Evolutionary conservation across 2,888 invertebrate genomes (phyloP).

Genomic region (Yponomeuta cagnagella): DNA sequence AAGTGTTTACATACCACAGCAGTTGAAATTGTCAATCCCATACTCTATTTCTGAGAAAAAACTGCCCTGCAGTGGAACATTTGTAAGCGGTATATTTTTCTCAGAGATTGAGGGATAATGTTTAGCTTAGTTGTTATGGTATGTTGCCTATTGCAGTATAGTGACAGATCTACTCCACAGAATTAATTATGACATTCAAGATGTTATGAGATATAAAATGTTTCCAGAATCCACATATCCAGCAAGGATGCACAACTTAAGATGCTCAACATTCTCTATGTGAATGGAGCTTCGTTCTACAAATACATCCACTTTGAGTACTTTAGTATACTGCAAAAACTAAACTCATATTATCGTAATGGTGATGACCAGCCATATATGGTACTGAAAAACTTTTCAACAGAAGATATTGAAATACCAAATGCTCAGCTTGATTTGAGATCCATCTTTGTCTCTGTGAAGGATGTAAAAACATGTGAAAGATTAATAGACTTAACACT

Average conservation of each 20-base stretch:
- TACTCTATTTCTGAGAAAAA: too few relatives aligned
- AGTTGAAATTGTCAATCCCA: too few relatives aligned
- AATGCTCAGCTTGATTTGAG: conserved; percentile 56
- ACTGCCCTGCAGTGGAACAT: too few relatives aligned
- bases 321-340: conserved; percentile 47
- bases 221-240: conserved; percentile 65
- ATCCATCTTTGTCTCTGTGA: conserved; percentile 55
- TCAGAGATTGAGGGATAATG: too few relatives aligned
- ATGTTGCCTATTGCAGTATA: too few relatives aligned
- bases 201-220: conserved; percentile 10
- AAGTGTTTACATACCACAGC: too few relatives aligned
- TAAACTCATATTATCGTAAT: conserved; percentile 60
- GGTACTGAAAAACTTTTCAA: conserved; percentile 60
- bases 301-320: conserved; percentile 67
- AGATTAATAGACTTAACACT: conserved; percentile 48
- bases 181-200: too few relatives aligned
- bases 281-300: conserved; percentile 69
- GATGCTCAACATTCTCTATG: conserved; percentile 69
- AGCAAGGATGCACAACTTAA: conserved; percentile 74
- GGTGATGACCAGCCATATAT: conserved; percentile 29
- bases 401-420: conserved; percentile 50
- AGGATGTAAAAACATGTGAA: conserved; percentile 47
- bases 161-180: too few relatives aligned
- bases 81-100: too few relatives aligned
- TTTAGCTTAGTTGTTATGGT: too few relatives aligned